Conservation (phyloP, 2,888 invertebrate species). For the Heteropelma amictum region DNA sequence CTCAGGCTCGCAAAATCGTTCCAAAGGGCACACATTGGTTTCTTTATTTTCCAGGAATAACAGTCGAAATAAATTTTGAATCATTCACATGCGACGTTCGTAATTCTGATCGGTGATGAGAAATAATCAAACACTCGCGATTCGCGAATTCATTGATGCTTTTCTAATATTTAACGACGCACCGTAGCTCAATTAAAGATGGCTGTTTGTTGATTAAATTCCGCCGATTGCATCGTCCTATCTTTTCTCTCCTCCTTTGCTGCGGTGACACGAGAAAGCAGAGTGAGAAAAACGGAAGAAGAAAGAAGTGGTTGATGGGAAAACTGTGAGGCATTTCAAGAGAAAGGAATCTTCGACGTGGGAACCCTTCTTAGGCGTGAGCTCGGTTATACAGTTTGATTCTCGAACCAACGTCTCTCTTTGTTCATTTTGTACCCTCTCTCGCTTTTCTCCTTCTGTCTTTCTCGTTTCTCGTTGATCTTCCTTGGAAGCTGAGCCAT, state of each 20-base stretch:
- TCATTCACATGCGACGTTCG: no score
- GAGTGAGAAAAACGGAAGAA: conserved; percentile 39
- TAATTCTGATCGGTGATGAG: neutral
- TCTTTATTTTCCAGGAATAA: no score
- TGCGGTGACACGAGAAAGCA: conserved; percentile 24
- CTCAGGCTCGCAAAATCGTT: no score
- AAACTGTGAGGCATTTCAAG: conserved; percentile 50
- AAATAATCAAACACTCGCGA: neutral
- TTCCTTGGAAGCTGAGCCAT: conserved; percentile 62
- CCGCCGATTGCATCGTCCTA: conserved; percentile 8
- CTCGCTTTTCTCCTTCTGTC: neutral
- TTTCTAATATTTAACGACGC: conserved; percentile 35
- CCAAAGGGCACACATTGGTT: no score
- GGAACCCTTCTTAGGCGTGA: conserved; percentile 33
- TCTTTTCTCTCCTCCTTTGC: neutral
- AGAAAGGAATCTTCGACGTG: conserved; percentile 48
- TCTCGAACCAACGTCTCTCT: conserved; percentile 4
- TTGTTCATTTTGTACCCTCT: neutral
- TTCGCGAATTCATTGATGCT: neutral
- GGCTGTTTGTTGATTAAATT: conserved; percentile 30
- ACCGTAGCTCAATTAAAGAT: conserved; percentile 25
- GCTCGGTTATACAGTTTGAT: conserved; percentile 28
- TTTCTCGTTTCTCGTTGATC: neutral
- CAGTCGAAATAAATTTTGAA: no score
- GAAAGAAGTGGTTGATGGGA: conserved; percentile 52